Evolutionary conservation across 2,797 vertebrate species (phyloP).

Genomic region (Sparus aurata): DNA sequence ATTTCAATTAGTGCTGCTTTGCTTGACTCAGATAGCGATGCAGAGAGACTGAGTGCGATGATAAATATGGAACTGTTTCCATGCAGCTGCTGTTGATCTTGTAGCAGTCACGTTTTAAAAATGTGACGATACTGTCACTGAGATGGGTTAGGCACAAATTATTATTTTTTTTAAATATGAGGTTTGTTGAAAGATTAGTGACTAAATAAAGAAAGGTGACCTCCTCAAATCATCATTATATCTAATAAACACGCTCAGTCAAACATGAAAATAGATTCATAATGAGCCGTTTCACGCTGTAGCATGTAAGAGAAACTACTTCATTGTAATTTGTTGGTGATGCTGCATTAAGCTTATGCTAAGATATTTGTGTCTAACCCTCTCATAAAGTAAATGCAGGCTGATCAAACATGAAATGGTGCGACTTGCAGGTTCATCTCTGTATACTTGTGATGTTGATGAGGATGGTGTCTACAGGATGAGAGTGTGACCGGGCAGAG

Average conservation of each 20-base stretch:
- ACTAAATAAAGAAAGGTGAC: conserved; percentile 26
- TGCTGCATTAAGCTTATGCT: not conserved
- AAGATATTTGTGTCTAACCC: conserved; percentile 74
- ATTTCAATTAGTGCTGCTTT: conserved; percentile 52
- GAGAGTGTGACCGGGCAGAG: conserved; percentile 84
- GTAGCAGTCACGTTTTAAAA: conserved; percentile 20
- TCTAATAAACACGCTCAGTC: conserved; percentile 3
- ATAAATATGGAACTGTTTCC: conserved; percentile 56
- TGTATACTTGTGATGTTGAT: conserved; percentile 61
- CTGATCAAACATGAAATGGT: conserved; percentile 57
- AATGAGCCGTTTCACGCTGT: not conserved
- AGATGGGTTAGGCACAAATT: conserved; percentile 78
- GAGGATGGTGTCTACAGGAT: conserved; percentile 69
- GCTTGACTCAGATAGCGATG: conserved; percentile 46
- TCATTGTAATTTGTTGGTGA: conserved; percentile 1
- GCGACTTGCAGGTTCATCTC: conserved; percentile 73
- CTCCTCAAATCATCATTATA: conserved; percentile 21
- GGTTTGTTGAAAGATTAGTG: conserved; percentile 38
- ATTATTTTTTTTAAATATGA: conserved; percentile 27
- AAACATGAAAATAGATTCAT: not conserved
- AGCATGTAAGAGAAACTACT: conserved; percentile 4
- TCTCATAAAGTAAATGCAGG: conserved; percentile 37
- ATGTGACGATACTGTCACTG: conserved; percentile 47
- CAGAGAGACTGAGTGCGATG: conserved; percentile 72
- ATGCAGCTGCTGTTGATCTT: conserved; percentile 62